Conservation (phyloP, 1,140 invertebrate species). For the Pollicipes pollicipes region DNA sequence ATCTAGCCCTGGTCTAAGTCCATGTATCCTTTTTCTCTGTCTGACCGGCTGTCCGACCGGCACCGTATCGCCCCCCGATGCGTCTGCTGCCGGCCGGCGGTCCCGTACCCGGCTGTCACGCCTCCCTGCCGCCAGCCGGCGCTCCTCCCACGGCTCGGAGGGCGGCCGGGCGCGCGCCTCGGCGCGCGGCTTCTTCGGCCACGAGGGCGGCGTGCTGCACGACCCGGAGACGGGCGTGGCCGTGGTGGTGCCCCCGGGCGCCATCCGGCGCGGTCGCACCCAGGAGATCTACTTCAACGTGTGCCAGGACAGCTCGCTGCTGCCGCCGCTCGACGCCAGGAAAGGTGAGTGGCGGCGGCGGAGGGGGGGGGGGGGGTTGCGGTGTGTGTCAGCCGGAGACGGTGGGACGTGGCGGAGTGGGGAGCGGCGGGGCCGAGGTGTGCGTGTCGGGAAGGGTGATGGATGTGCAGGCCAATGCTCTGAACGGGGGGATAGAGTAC, state of each 20-base stretch:
- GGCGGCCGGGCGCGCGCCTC: slow-evolving; percentile 27
- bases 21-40: too few relatives aligned
- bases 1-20: too few relatives aligned
- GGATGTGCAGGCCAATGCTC: too few relatives aligned
- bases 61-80: too few relatives aligned
- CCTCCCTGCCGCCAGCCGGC: background rate
- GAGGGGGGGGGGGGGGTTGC: too few relatives aligned
- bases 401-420: too few relatives aligned
- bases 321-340: slow-evolving; percentile 64
- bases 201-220: slow-evolving; percentile 57
- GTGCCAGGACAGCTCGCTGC: slow-evolving; percentile 39
- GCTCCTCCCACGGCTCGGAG: background rate
- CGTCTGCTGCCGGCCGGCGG: too few relatives aligned
- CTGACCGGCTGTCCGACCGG: too few relatives aligned
- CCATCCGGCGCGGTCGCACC: slow-evolving; percentile 53
- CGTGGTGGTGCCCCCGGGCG: slow-evolving; percentile 68
- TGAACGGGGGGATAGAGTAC: too few relatives aligned
- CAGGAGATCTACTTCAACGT: slow-evolving; percentile 94
- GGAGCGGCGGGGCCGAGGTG: too few relatives aligned
- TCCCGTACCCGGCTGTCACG: background rate
- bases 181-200: slow-evolving; percentile 51
- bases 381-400: too few relatives aligned
- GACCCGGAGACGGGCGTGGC: slow-evolving; percentile 77
- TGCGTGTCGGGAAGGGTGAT: too few relatives aligned
- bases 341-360: slow-evolving; percentile 39